Percentiles rank a stretch among this genome's conserved stretches.
Conservation (phyloP, 2,797 vertebrate species). For the Mustela erminea region DNA sequence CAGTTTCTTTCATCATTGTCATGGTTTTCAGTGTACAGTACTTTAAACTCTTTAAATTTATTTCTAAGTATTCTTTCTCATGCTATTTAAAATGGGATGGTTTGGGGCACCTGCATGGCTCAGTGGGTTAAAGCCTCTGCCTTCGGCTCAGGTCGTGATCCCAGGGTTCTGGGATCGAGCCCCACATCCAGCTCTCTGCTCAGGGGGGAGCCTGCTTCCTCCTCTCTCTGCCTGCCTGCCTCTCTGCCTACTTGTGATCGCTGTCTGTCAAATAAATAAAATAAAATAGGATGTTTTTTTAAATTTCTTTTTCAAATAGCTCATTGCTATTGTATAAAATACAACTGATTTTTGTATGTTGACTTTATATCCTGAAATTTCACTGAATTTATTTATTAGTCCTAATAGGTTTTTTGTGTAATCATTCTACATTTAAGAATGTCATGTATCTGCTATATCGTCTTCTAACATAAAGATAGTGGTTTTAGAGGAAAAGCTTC, state of each 20-base stretch:
- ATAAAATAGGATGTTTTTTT: background rate
- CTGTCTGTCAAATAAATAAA: too few species aligned
- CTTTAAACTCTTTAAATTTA: background rate
- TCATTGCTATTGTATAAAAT: background rate
- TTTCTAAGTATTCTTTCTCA: background rate
- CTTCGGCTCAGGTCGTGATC: too few species aligned
- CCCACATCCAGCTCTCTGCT: too few species aligned
- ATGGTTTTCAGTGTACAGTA: background rate
- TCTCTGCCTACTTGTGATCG: too few species aligned
- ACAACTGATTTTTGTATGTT: background rate
- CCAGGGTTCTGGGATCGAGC: too few species aligned
- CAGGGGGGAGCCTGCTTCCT: too few species aligned
- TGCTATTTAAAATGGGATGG: background rate
- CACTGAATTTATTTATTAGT: background rate
- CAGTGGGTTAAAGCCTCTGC: too few species aligned
- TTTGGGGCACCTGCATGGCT: background rate
- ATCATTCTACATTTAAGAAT: background rate
- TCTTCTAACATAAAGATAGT: background rate
- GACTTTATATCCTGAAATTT: background rate
- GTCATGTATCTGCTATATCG: background rate
- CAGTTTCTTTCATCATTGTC: background rate
- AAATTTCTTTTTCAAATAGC: background rate
- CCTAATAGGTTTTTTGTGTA: background rate
- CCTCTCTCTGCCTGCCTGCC: too few species aligned
- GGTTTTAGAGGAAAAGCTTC: background rate